Evolutionary conservation across 2,888 invertebrate species (phyloP).

Genomic region (Ectropis crepuscularia): DNA sequence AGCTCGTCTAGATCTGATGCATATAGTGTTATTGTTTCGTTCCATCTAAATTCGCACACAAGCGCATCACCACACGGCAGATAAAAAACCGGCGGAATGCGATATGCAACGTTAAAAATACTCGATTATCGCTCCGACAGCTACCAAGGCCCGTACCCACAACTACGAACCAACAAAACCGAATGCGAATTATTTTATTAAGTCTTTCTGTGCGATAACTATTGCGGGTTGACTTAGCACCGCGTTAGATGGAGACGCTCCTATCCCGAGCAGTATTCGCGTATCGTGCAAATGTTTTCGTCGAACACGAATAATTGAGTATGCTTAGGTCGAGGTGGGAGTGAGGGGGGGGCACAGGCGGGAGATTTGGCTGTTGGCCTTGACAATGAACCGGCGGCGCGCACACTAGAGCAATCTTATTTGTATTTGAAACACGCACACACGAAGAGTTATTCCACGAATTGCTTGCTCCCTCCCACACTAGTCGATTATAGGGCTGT

Average conservation of each 20-base stretch:
- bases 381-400: slow-evolving; percentile 83
- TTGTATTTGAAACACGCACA: slow-evolving; percentile 69
- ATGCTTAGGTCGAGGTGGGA: slow-evolving; percentile 61
- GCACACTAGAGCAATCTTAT: slow-evolving; percentile 63
- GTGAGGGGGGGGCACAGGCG: slow-evolving; percentile 69
- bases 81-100: slow-evolving; percentile 65
- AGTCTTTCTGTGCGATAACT: slow-evolving; percentile 48
- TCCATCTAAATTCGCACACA: slow-evolving; percentile 49
- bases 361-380: slow-evolving; percentile 84
- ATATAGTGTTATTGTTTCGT: slow-evolving; percentile 45
- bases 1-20: slow-evolving; percentile 44
- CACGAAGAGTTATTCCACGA: slow-evolving; percentile 71
- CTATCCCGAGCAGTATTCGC: slow-evolving; percentile 58
- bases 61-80: slow-evolving; percentile 51
- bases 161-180: slow-evolving; percentile 46
- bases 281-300: slow-evolving; percentile 63
- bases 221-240: slow-evolving; percentile 57
- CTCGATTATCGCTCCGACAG: slow-evolving; percentile 65
- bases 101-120: slow-evolving; percentile 71
- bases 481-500: slow-evolving; percentile 71
- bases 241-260: slow-evolving; percentile 46
- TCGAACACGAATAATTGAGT: slow-evolving; percentile 71
- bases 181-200: slow-evolving; percentile 44
- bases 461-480: slow-evolving; percentile 74
- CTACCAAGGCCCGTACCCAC: slow-evolving; percentile 53